Conservation (phyloP, 1,140 invertebrate genomes). For the Arion vulgaris region DNA sequence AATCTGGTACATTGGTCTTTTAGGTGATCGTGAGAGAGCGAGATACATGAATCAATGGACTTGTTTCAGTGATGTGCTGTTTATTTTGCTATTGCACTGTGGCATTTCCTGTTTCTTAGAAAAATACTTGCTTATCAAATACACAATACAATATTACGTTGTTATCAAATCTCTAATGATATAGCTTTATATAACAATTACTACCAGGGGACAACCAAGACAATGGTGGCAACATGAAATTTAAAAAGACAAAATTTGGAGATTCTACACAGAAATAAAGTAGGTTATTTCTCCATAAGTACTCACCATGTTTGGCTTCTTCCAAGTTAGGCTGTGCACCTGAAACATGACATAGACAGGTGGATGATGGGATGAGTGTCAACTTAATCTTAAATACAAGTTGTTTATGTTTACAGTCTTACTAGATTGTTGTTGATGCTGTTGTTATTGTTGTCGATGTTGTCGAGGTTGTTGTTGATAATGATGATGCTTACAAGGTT, state of each 20-base stretch:
- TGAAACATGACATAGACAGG: neutral
- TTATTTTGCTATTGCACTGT: too few relatives aligned
- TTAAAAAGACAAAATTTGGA: neutral
- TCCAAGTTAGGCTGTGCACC: neutral
- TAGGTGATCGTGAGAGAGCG: too few relatives aligned
- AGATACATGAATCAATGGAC: too few relatives aligned
- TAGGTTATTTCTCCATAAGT: too few relatives aligned
- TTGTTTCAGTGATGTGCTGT: too few relatives aligned
- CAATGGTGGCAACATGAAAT: neutral
- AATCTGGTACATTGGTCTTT: too few relatives aligned
- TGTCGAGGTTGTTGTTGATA: neutral
- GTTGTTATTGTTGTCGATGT: neutral
- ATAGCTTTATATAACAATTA: neutral
- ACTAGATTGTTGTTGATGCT: neutral
- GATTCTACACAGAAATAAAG: neutral
- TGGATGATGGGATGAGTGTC: neutral
- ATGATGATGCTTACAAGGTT: neutral
- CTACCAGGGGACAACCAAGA: neutral
- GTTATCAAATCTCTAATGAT: neutral
- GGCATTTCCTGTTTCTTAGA: too few relatives aligned
- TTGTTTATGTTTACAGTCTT: neutral
- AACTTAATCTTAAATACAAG: neutral
- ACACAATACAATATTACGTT: too few relatives aligned
- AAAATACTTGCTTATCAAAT: too few relatives aligned
- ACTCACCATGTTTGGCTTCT: conserved; percentile 2